These are phyloP conservation scores for Gryllus bimaculatus DNA, from an alignment of 1,140 invertebrate species.

Conservation along the genomic window DNA sequence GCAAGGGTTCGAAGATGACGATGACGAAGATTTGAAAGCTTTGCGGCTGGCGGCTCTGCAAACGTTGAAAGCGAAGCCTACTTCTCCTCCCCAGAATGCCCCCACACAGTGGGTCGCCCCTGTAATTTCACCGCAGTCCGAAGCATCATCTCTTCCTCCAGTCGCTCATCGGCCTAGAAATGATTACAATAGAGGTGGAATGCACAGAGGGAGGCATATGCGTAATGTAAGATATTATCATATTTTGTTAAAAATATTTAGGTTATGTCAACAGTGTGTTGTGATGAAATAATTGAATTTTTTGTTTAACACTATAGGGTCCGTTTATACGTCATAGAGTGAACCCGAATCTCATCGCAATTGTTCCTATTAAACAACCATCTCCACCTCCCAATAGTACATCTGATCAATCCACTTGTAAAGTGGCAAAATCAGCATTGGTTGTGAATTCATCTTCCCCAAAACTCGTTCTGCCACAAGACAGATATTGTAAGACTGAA, in stretches of 20 bases:
- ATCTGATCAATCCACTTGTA: not conserved
- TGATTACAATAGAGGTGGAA: not conserved
- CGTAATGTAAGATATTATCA: not conserved
- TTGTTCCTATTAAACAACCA: conserved; percentile 15
- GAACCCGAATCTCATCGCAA: conserved; percentile 17
- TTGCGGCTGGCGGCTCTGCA: conserved; percentile 35
- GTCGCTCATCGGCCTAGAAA: not conserved
- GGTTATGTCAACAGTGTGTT: not conserved
- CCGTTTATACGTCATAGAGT: conserved; percentile 13
- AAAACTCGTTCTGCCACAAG: conserved; percentile 18
- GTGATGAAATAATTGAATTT: not conserved
- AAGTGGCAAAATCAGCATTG: not conserved
- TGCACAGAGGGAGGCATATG: not conserved
- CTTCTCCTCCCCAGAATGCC: conserved; percentile 17
- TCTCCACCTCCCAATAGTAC: not conserved
- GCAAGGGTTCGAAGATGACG: conserved; percentile 31
- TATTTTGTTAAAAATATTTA: not conserved
- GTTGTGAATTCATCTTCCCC: not conserved
- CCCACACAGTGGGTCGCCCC: conserved; percentile 12
- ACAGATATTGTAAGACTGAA: conserved; percentile 17
- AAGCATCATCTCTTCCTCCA: not conserved
- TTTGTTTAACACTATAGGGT: not conserved
- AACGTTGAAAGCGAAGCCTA: conserved; percentile 28
- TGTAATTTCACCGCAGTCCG: conserved; percentile 14
- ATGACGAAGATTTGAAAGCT: conserved; percentile 38